These are phyloP conservation scores for Odocoileus hemionus DNA, from an alignment of 2,113 vertebrate species.

Conservation along the genomic window DNA sequence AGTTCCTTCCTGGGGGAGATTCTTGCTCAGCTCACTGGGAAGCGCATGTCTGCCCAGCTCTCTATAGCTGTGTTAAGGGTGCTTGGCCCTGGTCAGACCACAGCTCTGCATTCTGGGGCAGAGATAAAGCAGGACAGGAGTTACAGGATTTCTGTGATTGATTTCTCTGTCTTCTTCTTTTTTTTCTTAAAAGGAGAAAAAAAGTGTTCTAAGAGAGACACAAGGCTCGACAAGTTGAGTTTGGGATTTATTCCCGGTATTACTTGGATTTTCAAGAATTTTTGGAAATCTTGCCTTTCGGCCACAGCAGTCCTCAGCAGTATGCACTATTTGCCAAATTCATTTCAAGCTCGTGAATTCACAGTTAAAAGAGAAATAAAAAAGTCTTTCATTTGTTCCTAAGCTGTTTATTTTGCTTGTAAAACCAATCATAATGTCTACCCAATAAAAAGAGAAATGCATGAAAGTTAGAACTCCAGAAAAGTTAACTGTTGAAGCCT, in stretches of 20 bases:
- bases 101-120: not conserved
- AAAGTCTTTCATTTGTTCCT: constrained; percentile 60
- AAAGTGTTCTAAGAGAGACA: constrained; percentile 22
- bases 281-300: constrained; percentile 56
- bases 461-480: constrained; percentile 48
- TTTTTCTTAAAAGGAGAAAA: not conserved
- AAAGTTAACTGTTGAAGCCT: constrained; percentile 51
- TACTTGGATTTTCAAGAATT: constrained; percentile 65
- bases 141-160: not conserved
- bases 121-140: not conserved
- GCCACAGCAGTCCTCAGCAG: not conserved
- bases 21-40: not conserved
- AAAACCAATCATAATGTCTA: constrained; percentile 66
- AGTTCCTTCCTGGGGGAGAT: rapidly evolving
- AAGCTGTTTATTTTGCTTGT: constrained; percentile 59
- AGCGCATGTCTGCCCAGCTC: not conserved
- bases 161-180: not conserved
- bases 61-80: not conserved
- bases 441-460: constrained; percentile 64
- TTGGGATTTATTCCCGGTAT: constrained; percentile 59
- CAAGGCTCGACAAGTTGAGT: constrained; percentile 23
- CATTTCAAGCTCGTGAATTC: constrained; percentile 67
- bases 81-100: not conserved
- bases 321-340: constrained; percentile 48
- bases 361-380: constrained; percentile 63